These are phyloP conservation scores for Verasper variegatus DNA, from an alignment of 2,113 vertebrate species.

Conservation along the genomic window DNA sequence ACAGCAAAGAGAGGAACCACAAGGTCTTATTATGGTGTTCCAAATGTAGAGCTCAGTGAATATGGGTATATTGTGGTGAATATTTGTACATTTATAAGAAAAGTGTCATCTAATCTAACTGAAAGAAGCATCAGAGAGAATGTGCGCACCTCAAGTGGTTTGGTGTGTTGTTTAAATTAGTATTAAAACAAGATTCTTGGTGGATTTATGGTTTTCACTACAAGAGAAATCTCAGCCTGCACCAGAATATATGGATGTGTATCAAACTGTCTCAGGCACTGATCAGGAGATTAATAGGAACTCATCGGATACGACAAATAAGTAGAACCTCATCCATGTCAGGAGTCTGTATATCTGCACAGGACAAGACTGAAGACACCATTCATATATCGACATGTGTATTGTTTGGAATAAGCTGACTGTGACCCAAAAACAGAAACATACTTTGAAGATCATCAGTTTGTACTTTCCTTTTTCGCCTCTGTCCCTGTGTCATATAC, in stretches of 20 bases:
- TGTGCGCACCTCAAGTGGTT: too few relatives aligned
- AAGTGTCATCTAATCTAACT: not conserved
- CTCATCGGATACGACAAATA: slow-evolving; percentile 5
- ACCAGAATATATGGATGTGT: not conserved
- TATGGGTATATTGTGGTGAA: not conserved
- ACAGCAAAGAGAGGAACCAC: not conserved
- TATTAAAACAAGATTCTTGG: not conserved
- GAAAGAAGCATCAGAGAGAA: too few relatives aligned
- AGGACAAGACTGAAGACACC: slow-evolving; percentile 3
- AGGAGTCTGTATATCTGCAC: slow-evolving; percentile 1
- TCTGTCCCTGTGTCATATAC: slow-evolving; percentile 5
- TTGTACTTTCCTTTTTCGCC: slow-evolving; percentile 8
- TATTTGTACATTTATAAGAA: not conserved
- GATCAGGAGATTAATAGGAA: not conserved
- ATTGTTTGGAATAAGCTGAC: slow-evolving; percentile 31
- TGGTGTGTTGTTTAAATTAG: too few relatives aligned
- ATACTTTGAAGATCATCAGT: slow-evolving; percentile 6
- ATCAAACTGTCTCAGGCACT: not conserved
- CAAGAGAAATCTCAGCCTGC: not conserved
- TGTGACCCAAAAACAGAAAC: slow-evolving; percentile 36
- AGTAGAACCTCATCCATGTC: not conserved
- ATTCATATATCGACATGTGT: not conserved
- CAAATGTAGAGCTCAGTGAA: not conserved
- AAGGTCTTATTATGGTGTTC: not conserved
- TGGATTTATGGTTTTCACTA: not conserved